Base-by-base conservation (phyloP, 2,113 vertebrate genomes). In the Uropsilus gracilis region DNA sequence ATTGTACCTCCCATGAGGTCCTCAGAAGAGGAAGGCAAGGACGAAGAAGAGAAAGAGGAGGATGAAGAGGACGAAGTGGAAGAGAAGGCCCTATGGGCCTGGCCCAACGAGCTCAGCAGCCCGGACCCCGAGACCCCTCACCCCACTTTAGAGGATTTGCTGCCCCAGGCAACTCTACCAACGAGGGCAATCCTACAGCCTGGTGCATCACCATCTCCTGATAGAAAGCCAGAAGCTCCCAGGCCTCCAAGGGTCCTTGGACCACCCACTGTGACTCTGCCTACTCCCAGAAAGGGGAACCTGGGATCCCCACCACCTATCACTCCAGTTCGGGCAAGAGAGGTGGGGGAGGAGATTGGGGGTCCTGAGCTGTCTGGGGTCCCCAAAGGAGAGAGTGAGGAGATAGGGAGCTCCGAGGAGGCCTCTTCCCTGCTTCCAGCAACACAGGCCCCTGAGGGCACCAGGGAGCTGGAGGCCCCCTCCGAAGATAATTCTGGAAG, bases 141-240 rank as follows among this genome's bases (percentile, higher is more conserved):
- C 12, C 94, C 97, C 63, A 97, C 94, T 13, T 26, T 42, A 6
- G 97, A 90, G 84, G 94, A 96, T 20, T 84, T 44, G 1, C 83
- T 77, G 50, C 95, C 80, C 24, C 75, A 28, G 64, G 80, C 76
- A 77, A 68, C 68, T 59, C 34, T 26, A 8, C 71, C 97, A 89
- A 93, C 1, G 0, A 48, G n/a, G 16, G 84, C 46, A 6, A 63
- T 11, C 32, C 90, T 2, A 83, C 39, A 92, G 46, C 86, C 76
- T 24, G 87, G n/a, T 6, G n/a, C 71, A 39, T 57, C 84, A 5
- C 90, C 85, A 78, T n/a, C 86, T 53, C 0, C 96, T 72, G n/a
- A 94, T 84, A 80, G 96, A 93, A 22, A 96, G 72, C 57, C 98
- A 97, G 96, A 97, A 98, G 48, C 95, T 76, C 28, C 98, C 90